Evolutionary conservation across 2,888 invertebrate genomes (phyloP).

Genomic region (Pteria penguin): DNA sequence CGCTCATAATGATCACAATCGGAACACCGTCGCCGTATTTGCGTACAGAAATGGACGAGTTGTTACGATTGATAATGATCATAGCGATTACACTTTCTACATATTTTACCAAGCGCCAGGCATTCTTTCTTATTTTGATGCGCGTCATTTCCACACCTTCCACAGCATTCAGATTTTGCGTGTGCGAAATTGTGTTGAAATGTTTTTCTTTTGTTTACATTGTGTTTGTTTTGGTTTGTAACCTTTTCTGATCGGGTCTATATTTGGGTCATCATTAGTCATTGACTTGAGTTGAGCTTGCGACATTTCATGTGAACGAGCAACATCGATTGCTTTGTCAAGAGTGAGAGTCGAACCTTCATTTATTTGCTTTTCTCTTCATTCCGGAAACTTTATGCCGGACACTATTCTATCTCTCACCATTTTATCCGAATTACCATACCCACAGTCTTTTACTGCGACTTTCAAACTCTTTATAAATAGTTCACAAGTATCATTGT

Average conservation of each 20-base stretch:
- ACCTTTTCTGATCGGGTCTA: background rate
- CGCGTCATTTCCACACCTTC: no score
- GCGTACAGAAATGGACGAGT: no score
- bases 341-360: background rate
- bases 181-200: no score
- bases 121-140: no score
- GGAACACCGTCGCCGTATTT: no score
- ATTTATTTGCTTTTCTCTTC: background rate
- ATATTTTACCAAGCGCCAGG: background rate
- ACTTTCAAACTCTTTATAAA: no score
- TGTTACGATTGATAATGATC: no score
- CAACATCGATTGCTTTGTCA: background rate
- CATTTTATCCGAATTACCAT: no score
- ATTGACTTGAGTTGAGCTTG: background rate
- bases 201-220: no score
- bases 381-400: background rate
- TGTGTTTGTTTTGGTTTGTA: background rate
- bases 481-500: no score
- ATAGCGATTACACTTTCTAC: background rate
- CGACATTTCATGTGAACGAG: background rate
- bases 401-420: background rate
- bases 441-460: no score
- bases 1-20: background rate
- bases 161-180: no score
- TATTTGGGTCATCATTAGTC: background rate